Evolutionary conservation across 2,113 vertebrate genomes (phyloP).

Genomic region (Scopus umbretta): DNA sequence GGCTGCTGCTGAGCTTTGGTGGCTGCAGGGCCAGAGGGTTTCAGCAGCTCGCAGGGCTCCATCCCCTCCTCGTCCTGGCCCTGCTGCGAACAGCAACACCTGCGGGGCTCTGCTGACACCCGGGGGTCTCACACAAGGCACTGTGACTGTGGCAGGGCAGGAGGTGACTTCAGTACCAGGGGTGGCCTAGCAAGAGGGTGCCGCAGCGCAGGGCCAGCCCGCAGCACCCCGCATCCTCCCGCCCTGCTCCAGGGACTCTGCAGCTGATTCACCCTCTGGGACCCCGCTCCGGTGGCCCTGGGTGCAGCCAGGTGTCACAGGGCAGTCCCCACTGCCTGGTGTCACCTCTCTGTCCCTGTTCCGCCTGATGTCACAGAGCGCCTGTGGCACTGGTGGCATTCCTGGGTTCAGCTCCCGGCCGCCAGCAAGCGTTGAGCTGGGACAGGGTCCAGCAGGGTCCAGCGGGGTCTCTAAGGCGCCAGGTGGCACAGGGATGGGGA

Average conservation of each 20-base stretch:
- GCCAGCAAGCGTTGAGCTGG: not conserved
- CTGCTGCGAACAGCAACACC: not conserved
- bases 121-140: not conserved
- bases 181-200: not conserved
- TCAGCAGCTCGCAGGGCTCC: not conserved
- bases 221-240: not conserved
- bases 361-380: not conserved
- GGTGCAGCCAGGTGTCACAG: fast-evolving
- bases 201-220: not conserved
- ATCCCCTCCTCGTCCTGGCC: not conserved
- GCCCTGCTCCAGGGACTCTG: not conserved
- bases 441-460: not conserved
- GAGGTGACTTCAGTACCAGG: not conserved
- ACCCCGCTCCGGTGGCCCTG: fast-evolving
- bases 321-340: not conserved
- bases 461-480: not conserved
- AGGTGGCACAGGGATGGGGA: not conserved
- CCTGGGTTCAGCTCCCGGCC: not conserved
- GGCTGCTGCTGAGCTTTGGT: not conserved
- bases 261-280: not conserved
- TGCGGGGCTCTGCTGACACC: fast-evolving
- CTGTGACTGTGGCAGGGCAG: not conserved
- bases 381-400: not conserved
- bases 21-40: not conserved
- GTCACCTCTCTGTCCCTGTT: not conserved